Evolutionary conservation across 2,113 vertebrate species (phyloP), one percentile per base, ranked within the genome.

Genomic region (Uria aalge): DNA sequence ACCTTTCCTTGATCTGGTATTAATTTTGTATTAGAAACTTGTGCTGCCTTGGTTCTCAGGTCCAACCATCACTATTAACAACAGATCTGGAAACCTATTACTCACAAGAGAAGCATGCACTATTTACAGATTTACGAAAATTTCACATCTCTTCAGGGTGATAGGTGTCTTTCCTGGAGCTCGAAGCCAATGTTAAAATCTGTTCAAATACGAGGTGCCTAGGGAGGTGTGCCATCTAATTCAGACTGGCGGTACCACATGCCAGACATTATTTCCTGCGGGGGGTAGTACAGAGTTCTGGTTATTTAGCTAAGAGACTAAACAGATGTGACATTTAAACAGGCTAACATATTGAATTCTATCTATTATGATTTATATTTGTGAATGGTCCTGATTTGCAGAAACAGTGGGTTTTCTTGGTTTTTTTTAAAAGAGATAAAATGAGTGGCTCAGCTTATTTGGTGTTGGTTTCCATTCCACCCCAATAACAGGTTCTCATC

Each of bases 301-400:
- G 40, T 29, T 66, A 40, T 77, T 73, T 83, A 52, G 76, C 64
- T 97, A 88, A 97, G 91, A 85, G 59, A 74, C 85, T 96, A 82
- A 96, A 95, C 96, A 98, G 91, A 95, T 92, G 85, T 74, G 72
- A 72, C 71, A 62, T 82, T 94, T 85, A 68, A 94, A 84, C 27
- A 53, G 50, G 21, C 40, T 92, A 62, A 53, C 63, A 75, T 52
- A 92, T 86, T 85, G 80, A 90, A 92, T 85, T 85, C 12, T 34
- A 32, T 53, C 41, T 21, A 22, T 67, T 72, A 77, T 12, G 15
- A 69, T 81, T 96, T 80, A 6, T 63, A 75, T 84, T 85, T 96
- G 73, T 52, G 34, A 93, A 82, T 27, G 62, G 66, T 48, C 34
- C 62, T 77, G 27, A 83, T 4, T 11, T 85, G 41, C 57, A 85